A percentile compares a stretch with the other conserved stretches of the same genome.
These are phyloP conservation scores for Scomberomorus guttatus DNA, from an alignment of 2,797 vertebrate species.

Conservation along the genomic window DNA sequence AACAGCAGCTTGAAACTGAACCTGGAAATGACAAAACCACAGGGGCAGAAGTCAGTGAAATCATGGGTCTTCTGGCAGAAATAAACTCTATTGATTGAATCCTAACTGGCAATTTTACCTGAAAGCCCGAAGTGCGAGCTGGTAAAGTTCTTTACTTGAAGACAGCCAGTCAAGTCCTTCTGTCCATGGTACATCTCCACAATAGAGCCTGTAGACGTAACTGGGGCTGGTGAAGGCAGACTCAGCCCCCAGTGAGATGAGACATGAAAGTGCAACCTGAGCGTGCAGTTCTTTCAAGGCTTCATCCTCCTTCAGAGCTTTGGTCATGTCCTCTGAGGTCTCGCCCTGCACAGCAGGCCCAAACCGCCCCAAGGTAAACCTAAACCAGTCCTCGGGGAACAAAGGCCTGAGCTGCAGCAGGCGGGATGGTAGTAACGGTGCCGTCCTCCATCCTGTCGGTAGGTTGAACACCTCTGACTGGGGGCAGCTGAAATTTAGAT, in stretches of 20 bases:
- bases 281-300: slow-evolving; percentile 90
- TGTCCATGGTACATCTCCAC: slow-evolving; percentile 93
- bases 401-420: slow-evolving; percentile 88
- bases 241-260: slow-evolving; percentile 92
- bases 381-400: slow-evolving; percentile 97
- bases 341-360: slow-evolving; percentile 88
- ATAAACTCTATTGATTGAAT: background rate
- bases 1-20: slow-evolving; percentile 97
- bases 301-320: slow-evolving; percentile 90
- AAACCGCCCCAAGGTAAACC: slow-evolving; percentile 89
- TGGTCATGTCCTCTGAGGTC: slow-evolving; percentile 86
- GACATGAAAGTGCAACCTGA: slow-evolving; percentile 90
- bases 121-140: slow-evolving; percentile 94
- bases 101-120: slow-evolving; percentile 86
- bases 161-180: slow-evolving; percentile 93
- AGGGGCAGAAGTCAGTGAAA: slow-evolving; percentile 1
- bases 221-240: slow-evolving; percentile 89
- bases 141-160: slow-evolving; percentile 93
- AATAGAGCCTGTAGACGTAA: slow-evolving; percentile 93
- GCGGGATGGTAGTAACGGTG: slow-evolving; percentile 86
- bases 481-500: slow-evolving; percentile 89
- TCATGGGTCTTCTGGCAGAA: background rate
- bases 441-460: slow-evolving; percentile 91
- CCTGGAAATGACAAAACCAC: slow-evolving; percentile 76
- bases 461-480: slow-evolving; percentile 90